Evolutionary conservation across 2,888 invertebrate genomes (phyloP).

Genomic region (Melinaea marsaeus): DNA sequence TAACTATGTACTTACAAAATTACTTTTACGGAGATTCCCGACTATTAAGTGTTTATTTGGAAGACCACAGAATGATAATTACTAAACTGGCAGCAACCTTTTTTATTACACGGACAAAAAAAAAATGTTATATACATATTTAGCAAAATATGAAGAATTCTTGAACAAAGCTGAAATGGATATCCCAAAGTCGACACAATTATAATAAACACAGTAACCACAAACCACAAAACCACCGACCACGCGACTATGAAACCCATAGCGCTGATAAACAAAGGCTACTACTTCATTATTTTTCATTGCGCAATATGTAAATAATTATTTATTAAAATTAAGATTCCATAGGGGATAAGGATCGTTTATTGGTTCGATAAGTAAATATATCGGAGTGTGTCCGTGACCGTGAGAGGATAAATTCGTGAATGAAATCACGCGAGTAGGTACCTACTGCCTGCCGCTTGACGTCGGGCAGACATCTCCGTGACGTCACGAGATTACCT

Average conservation of each 20-base stretch:
- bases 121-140: too few relatives aligned
- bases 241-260: too few relatives aligned
- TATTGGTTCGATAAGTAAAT: constrained; percentile 26
- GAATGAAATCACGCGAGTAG: constrained; percentile 64
- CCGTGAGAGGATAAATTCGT: constrained; percentile 61
- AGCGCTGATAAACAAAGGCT: too few relatives aligned
- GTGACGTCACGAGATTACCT: constrained; percentile 56
- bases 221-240: too few relatives aligned
- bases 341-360: constrained; percentile 10
- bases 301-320: constrained; percentile 14
- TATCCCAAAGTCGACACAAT: neutral
- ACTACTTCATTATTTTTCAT: neutral
- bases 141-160: too few relatives aligned
- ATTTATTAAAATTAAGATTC: constrained; percentile 12
- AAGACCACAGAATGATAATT: too few relatives aligned
- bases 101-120: too few relatives aligned
- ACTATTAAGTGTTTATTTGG: too few relatives aligned
- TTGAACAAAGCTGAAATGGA: neutral
- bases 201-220: too few relatives aligned
- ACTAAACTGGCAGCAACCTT: too few relatives aligned
- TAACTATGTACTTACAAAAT: too few relatives aligned
- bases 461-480: constrained; percentile 48
- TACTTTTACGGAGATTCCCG: too few relatives aligned
- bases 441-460: constrained; percentile 32
- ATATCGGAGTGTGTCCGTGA: constrained; percentile 42